Conservation (phyloP, 1,140 invertebrate species). For the Rhynchophorus ferrugineus region DNA sequence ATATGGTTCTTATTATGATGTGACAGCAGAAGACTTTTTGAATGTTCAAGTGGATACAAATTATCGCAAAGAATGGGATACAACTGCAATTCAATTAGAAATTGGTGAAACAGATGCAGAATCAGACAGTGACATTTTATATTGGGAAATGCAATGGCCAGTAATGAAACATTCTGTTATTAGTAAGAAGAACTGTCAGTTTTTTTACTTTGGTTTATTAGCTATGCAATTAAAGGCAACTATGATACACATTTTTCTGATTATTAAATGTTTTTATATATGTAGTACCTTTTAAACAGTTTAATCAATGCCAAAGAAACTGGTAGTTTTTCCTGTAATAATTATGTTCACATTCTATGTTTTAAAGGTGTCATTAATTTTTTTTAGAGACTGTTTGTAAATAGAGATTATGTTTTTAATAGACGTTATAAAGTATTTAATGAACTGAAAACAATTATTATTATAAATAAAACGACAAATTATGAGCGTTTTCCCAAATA, state of each 20-base stretch:
- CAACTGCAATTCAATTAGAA: conserved; percentile 61
- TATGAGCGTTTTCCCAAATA: conserved; percentile 52
- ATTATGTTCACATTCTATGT: not conserved
- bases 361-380: not conserved
- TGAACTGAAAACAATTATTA: conserved; percentile 48
- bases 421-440: conserved; percentile 58
- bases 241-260: too few relatives aligned
- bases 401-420: conserved; percentile 81
- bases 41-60: conserved; percentile 72
- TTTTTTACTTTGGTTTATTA: not conserved
- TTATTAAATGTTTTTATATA: too few relatives aligned
- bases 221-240: too few relatives aligned
- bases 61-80: conserved; percentile 74
- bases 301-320: too few relatives aligned
- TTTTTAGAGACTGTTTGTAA: conserved; percentile 67
- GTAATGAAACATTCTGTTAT: conserved; percentile 46
- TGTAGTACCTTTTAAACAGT: too few relatives aligned
- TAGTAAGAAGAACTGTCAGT: too few relatives aligned
- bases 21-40: conserved; percentile 70
- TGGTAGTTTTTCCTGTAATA: too few relatives aligned
- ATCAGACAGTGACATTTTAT: conserved; percentile 64
- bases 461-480: conserved; percentile 54
- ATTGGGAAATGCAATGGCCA: conserved; percentile 85
- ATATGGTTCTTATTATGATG: conserved; percentile 71
- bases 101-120: conserved; percentile 59